These are phyloP conservation scores for Theodoxus fluviatilis DNA, from an alignment of 2,888 invertebrate genomes.

Conservation along the genomic window DNA sequence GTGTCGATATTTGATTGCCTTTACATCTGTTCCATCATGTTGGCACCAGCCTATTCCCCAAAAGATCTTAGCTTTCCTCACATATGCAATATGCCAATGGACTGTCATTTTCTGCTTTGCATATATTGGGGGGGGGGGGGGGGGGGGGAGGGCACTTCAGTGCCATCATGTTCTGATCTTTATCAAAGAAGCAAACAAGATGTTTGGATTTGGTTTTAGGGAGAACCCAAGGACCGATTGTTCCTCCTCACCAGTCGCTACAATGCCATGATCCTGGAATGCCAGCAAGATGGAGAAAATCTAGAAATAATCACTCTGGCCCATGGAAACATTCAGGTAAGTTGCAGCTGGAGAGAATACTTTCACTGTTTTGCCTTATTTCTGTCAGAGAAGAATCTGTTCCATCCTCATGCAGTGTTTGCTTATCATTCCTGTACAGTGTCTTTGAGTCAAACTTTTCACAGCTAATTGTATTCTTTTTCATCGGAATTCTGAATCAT, in stretches of 20 bases:
- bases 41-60: too few species aligned
- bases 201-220: conserved; percentile 68
- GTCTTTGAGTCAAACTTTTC: not conserved
- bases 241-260: conserved; percentile 93
- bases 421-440: not conserved
- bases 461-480: conserved; percentile 1
- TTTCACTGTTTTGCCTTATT: too few species aligned
- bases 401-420: not conserved
- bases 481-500: too few species aligned
- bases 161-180: not conserved
- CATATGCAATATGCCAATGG: too few species aligned
- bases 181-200: not conserved
- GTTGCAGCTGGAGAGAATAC: too few species aligned
- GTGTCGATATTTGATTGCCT: too few species aligned
- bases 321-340: conserved; percentile 87
- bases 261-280: conserved; percentile 97
- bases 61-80: too few species aligned
- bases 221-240: conserved; percentile 88
- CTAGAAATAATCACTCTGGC: conserved; percentile 94
- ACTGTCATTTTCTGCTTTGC: too few species aligned
- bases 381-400: too few species aligned
- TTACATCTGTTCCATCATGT: too few species aligned
- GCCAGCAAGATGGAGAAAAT: conserved; percentile 74
- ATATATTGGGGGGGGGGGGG: too few species aligned
- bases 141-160: not conserved